Evolutionary conservation across 2,797 vertebrate species (phyloP), one percentile per base, ranked within the genome.

Genomic region (Bovichtus variegatus): DNA sequence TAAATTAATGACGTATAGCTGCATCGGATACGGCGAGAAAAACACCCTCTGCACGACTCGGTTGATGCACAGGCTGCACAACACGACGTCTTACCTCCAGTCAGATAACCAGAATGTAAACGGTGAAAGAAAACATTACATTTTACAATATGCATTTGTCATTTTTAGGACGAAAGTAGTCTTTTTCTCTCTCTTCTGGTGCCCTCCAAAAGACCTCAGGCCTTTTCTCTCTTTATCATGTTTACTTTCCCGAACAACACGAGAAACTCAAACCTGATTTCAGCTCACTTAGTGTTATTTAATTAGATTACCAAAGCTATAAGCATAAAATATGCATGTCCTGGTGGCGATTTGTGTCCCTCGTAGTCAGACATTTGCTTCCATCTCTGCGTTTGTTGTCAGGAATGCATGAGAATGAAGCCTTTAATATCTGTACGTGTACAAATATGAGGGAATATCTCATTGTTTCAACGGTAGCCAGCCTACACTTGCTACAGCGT

Each of bases 1-100:
- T 76, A 68, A 87, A 82, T 87, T 77, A 85, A 91, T 94, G 93
- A 94, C 93, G 93, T 93, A 91, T 82, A 86, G 91, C 89, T 88
- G 82, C 88, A 80, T 87, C 76, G 71, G 79, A 81, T 21, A 78
- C 4, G 38, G 62, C 54, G 57, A 53, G 53, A 78, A 76, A 81
- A 77, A 46, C 87, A 79, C 38, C 41, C 21, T 21, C 73, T 60
- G 83, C 66, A 75, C 34, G 69, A 80, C 64, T n/a, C 70, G 29
- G 18, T 50, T 65, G 51, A 82, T 58, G 85, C 83, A 71, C 61
- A 29, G 74, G 74, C 64, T 81, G 80, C 87, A 63, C 36, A 2
- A 15, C 65, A 49, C 53, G 15, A 41, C 31, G 43, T 1, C 16
- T 53, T 3, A 0, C 18, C 27, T n/a, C 29, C 29, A 3, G 27